Evolutionary conservation across 1,140 invertebrate species (phyloP).

Genomic region (Drosophila subpulchrella): DNA sequence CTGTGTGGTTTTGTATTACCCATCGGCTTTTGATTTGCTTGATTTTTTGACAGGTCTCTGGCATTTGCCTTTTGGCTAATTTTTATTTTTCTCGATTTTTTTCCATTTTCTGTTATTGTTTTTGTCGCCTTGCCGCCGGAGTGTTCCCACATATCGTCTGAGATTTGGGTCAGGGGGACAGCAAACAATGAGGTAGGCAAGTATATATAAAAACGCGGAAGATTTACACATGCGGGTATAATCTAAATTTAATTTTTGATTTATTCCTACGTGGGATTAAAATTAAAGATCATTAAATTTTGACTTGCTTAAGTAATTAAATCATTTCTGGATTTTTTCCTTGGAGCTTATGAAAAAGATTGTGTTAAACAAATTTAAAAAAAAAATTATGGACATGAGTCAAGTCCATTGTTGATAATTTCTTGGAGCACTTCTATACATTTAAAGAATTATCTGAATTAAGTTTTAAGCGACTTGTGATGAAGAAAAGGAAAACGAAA

Average conservation of each 20-base stretch:
- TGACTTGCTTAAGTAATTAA: not conserved
- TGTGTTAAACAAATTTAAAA: not conserved
- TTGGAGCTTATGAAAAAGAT: not conserved
- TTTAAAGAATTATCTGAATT: no score
- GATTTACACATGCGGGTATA: slow-evolving; percentile 1
- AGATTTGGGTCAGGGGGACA: slow-evolving; percentile 34
- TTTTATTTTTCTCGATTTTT: slow-evolving; percentile 31
- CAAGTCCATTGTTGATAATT: no score
- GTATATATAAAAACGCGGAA: slow-evolving; percentile 10
- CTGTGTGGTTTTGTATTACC: slow-evolving; percentile 69
- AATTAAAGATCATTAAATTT: not conserved
- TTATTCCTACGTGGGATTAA: not conserved
- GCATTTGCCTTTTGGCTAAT: slow-evolving; percentile 50
- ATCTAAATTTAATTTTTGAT: slow-evolving; percentile 10
- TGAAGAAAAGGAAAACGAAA: no score
- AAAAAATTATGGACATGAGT: no score
- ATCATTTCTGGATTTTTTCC: not conserved
- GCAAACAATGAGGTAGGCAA: slow-evolving; percentile 26
- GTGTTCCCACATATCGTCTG: slow-evolving; percentile 24
- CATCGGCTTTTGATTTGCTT: slow-evolving; percentile 59
- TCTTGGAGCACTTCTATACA: no score
- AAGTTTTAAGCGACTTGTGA: no score
- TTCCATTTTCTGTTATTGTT: slow-evolving; percentile 11
- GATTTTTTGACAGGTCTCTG: slow-evolving; percentile 66
- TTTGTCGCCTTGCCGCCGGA: slow-evolving; percentile 20